Percentiles rank a stretch among this genome's conserved stretches.
Conservation (phyloP, 2,113 vertebrate genomes). For the Rattus norvegicus region GRCr8 NC_086033.1:95352001-95352500, state of each 20-base stretch:
- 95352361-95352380: neutral
- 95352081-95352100: neutral
- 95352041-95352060: neutral
- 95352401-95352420: neutral
- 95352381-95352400: neutral
- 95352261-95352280: neutral
- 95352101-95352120: neutral
- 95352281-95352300: neutral
- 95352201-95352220: neutral
- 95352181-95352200: too few relatives aligned
- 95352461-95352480: neutral
- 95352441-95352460: neutral
- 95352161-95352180: neutral
- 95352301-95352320: neutral
- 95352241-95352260: neutral
- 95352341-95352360: conserved; percentile 8
- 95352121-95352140: neutral
- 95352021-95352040: neutral
- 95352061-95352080: neutral
- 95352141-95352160: too few relatives aligned
- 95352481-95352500: conserved; percentile 34
- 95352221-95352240: fast-evolving
- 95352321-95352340: neutral
- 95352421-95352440: neutral
- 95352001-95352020: neutral